Evolutionary conservation across 2,888 invertebrate genomes (phyloP), one percentile per base, ranked within the genome.

Genomic region (Anoncus sp.): DNA sequence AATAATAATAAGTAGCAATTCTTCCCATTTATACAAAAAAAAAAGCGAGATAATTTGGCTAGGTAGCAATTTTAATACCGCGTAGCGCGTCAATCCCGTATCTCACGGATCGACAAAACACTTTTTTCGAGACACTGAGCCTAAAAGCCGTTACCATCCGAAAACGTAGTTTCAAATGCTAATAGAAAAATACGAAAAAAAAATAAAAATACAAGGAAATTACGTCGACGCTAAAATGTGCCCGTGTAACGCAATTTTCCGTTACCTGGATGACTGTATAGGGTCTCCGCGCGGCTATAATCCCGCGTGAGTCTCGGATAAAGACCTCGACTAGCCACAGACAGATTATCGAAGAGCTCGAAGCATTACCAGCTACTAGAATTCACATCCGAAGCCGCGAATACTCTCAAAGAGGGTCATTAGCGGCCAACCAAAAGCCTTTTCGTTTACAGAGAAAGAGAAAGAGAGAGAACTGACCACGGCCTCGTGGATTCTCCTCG

Each of bases 1-100:
- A 85, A 83, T 83, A 88, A 90, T 88, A 87, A 90, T 90, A 89
- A 90, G n/a, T n/a, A n/a, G n/a, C 4, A 31, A 31, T 31, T 31
- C 31, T 31, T 31, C 31, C 7, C 31, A 31, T 31, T 31, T 31
- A 31, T 31, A 31, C 31, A 31, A 31, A 31, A 6, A 31, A 31
- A 31, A n/a, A n/a, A n/a, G n/a, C n/a, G n/a, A n/a, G n/a, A n/a
- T n/a, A n/a, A n/a, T n/a, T n/a, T n/a, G n/a, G n/a, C n/a, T n/a
- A n/a, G n/a, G n/a, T n/a, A n/a, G n/a, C n/a, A n/a, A n/a, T n/a
- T n/a, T n/a, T n/a, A n/a, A n/a, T n/a, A n/a, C n/a, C n/a, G n/a
- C n/a, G n/a, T n/a, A n/a, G n/a, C n/a, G n/a, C n/a, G n/a, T n/a
- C n/a, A n/a, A n/a, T n/a, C n/a, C n/a, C n/a, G n/a, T n/a, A n/a